phyloP scores from a whole-genome alignment of 1,140 invertebrate genomes.

The Drosophila nebulosa region DNA sequence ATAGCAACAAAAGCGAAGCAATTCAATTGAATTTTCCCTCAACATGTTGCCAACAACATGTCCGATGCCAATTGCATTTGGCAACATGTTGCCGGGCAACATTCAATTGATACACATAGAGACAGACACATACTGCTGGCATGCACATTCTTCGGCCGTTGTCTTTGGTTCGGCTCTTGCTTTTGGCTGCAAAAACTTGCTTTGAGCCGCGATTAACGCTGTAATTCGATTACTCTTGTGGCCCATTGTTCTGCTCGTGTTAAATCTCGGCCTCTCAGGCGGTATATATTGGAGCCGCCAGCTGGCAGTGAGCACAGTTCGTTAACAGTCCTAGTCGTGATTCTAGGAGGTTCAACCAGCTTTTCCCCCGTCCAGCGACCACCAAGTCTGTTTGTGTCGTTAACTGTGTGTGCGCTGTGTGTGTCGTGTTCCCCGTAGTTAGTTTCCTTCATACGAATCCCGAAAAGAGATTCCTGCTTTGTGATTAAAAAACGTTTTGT shows the following conservation, averaged over 20 bases:
- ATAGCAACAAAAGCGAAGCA: slow-evolving; percentile 42
- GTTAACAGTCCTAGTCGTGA: slow-evolving; percentile 81
- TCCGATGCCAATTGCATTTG: slow-evolving; percentile 22
- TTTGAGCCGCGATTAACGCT: slow-evolving; percentile 71
- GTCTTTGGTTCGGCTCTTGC: slow-evolving; percentile 51
- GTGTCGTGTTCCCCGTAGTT: slow-evolving; percentile 21
- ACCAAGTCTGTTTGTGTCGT: slow-evolving; percentile 56
- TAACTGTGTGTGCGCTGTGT: slow-evolving; percentile 36
- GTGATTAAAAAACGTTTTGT: slow-evolving; percentile 57
- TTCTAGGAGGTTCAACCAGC: slow-evolving; percentile 81
- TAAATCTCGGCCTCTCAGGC: slow-evolving; percentile 46
- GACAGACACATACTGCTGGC: too few species aligned
- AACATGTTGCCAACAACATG: slow-evolving; percentile 21
- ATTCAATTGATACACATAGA: slow-evolving; percentile 46
- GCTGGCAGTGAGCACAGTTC: slow-evolving; percentile 77
- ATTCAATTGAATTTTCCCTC: neutral
- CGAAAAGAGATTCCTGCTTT: slow-evolving; percentile 12
- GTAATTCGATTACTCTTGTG: slow-evolving; percentile 74
- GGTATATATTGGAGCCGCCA: slow-evolving; percentile 78
- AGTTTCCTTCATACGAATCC: slow-evolving; percentile 32
- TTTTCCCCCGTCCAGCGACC: slow-evolving; percentile 41
- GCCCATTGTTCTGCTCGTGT: slow-evolving; percentile 66
- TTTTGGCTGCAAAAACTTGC: slow-evolving; percentile 53
- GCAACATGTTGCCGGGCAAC: slow-evolving; percentile 44
- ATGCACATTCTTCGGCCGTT: slow-evolving; percentile 37